These are phyloP conservation scores for Nysson spinosus DNA, from an alignment of 2,888 invertebrate species.

Conservation along the genomic window DNA sequence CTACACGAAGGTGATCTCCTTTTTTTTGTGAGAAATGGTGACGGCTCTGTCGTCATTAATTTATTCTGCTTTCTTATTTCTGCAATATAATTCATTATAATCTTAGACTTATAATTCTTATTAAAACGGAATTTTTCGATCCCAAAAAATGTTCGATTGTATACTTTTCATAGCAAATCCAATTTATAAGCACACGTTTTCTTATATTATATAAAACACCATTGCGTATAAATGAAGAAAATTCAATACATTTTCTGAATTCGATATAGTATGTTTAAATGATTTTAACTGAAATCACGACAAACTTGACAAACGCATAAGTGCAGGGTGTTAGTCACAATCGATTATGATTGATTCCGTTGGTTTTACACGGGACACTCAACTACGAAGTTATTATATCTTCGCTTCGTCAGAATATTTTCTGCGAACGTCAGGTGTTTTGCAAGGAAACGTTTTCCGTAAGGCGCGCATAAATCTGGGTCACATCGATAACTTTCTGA, in stretches of 20 bases:
- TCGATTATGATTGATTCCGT: background rate
- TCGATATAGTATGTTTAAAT: background rate
- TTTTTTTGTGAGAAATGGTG: background rate
- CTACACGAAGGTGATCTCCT: background rate
- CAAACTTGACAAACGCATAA: too few species aligned
- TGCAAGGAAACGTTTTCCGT: conserved; percentile 16
- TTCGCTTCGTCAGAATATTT: conserved; percentile 19
- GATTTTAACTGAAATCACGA: too few species aligned
- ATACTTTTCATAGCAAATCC: too few species aligned
- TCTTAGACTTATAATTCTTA: too few species aligned
- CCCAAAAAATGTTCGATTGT: background rate
- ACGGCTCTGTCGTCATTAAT: too few species aligned
- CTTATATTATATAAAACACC: background rate
- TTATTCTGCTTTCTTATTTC: too few species aligned
- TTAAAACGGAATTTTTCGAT: background rate
- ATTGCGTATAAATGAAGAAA: background rate
- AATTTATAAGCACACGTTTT: too few species aligned
- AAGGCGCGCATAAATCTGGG: conserved; percentile 28
- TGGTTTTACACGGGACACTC: background rate
- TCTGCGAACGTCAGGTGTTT: conserved; percentile 43
- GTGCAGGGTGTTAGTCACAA: background rate
- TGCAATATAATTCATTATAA: too few species aligned
- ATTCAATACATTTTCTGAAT: background rate
- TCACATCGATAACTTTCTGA: conserved; percentile 24
- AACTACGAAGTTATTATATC: background rate